A percentile compares a stretch with the other conserved stretches of the same genome.
phyloP scores from a whole-genome alignment of 2,113 vertebrate species.

The Prionailurus bengalensis region DNA sequence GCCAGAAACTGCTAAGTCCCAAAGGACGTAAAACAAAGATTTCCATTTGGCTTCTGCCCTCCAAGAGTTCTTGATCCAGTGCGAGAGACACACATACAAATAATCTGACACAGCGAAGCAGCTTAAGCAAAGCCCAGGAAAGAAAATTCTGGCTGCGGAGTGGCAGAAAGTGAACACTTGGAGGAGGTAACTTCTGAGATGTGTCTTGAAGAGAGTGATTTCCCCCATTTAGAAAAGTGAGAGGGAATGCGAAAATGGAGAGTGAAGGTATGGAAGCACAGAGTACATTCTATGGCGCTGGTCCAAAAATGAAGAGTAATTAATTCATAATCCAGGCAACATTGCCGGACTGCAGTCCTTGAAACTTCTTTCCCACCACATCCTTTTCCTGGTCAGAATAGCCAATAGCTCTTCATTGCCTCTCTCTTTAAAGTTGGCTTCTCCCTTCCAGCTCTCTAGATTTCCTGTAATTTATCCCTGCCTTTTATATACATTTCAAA shows the following conservation, averaged over 20 bases:
- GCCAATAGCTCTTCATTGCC: background rate
- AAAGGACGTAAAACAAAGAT: conserved; percentile 49
- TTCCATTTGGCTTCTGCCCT: conserved; percentile 64
- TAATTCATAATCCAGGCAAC: background rate
- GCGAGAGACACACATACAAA: background rate
- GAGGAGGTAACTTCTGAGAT: background rate
- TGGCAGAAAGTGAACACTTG: background rate
- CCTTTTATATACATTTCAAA: background rate
- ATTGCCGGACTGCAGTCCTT: background rate
- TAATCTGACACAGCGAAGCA: background rate
- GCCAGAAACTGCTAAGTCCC: conserved; percentile 52
- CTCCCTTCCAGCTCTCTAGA: background rate
- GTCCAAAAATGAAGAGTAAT: background rate
- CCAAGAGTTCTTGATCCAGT: conserved; percentile 49
- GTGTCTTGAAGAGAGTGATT: background rate
- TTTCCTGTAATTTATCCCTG: background rate
- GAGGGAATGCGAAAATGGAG: background rate
- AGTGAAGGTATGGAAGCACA: background rate
- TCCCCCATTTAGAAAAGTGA: background rate
- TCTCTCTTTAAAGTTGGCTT: background rate
- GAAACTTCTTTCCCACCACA: background rate
- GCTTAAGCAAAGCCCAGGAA: background rate
- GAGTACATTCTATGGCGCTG: background rate
- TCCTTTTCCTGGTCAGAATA: background rate
- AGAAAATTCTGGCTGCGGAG: background rate